A percentile compares a stretch with the other conserved stretches of the same genome.
Conservation (phyloP, 2,113 vertebrate genomes). For the Scytalopus superciliaris region DNA sequence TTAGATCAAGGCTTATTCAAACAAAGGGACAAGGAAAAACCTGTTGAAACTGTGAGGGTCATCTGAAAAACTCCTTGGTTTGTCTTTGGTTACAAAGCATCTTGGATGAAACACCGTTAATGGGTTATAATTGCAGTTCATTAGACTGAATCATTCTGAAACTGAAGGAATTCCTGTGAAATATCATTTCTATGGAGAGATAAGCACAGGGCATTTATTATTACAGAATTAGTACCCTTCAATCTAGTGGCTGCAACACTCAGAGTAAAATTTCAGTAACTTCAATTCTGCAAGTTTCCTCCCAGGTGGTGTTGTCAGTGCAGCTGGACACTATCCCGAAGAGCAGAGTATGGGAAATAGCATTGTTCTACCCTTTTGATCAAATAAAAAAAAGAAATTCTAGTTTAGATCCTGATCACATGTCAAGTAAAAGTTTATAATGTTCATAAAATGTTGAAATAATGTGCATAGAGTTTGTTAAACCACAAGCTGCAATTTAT, state of each 20-base stretch:
- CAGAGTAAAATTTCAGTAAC: not conserved
- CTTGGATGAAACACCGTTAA: not conserved
- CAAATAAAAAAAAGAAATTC: not conserved
- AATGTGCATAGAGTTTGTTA: not conserved
- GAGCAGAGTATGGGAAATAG: not conserved
- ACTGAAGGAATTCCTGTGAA: not conserved
- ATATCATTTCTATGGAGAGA: not conserved
- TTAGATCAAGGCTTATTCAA: not conserved
- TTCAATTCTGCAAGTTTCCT: not conserved
- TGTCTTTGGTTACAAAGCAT: not conserved
- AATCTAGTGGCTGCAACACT: not conserved
- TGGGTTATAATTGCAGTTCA: not conserved
- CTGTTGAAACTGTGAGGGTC: not conserved
- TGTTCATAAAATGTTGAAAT: not conserved
- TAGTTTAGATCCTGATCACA: not conserved
- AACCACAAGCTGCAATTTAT: not conserved
- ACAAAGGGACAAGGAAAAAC: not conserved
- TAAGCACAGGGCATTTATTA: not conserved
- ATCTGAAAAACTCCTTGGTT: not conserved
- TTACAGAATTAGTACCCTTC: not conserved
- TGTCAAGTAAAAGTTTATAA: not conserved
- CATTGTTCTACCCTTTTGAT: not conserved
- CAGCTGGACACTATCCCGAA: not conserved
- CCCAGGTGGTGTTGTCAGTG: fast-evolving
- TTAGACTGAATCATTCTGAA: not conserved